Conservation (phyloP, 2,797 vertebrate species). For the Etheostoma perlongum region DNA sequence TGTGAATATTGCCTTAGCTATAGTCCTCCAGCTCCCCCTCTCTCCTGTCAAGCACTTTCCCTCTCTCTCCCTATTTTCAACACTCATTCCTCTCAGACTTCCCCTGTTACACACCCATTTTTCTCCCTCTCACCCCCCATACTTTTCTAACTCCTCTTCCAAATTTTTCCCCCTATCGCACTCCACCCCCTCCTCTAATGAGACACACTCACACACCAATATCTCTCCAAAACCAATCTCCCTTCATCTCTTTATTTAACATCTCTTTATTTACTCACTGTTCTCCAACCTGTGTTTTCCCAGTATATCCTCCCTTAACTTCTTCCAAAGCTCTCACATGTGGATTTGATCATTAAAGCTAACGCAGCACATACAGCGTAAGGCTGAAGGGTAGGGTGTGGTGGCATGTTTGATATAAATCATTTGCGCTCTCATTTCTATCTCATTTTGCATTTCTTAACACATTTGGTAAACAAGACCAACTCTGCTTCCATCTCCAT, state of each 20-base stretch:
- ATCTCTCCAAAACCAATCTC: slow-evolving; percentile 53
- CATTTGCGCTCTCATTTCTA: slow-evolving; percentile 17
- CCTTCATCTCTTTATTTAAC: slow-evolving; percentile 47
- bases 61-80: slow-evolving; percentile 25
- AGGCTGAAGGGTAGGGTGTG: slow-evolving; percentile 53
- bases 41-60: slow-evolving; percentile 62
- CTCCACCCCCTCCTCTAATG: slow-evolving; percentile 51
- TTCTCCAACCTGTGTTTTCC: slow-evolving; percentile 52
- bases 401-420: slow-evolving; percentile 62
- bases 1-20: slow-evolving; percentile 51
- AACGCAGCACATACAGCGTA: slow-evolving; percentile 69
- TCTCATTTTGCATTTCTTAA: slow-evolving; percentile 66
- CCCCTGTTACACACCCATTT: slow-evolving; percentile 41
- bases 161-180: slow-evolving; percentile 35
- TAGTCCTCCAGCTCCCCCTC: slow-evolving; percentile 79
- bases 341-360: slow-evolving; percentile 79
- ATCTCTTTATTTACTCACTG: slow-evolving; percentile 34
- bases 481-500: slow-evolving; percentile 16
- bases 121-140: slow-evolving; percentile 23
- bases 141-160: slow-evolving; percentile 35
- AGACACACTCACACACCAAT: slow-evolving; percentile 63
- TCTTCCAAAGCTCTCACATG: slow-evolving; percentile 69
- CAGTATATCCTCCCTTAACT: slow-evolving; percentile 44
- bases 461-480: slow-evolving; percentile 54
- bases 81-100: slow-evolving; percentile 42